phyloP scores from a whole-genome alignment of 64 coral and sea anemone genomes.

The Actinia tenebrosa region DNA sequence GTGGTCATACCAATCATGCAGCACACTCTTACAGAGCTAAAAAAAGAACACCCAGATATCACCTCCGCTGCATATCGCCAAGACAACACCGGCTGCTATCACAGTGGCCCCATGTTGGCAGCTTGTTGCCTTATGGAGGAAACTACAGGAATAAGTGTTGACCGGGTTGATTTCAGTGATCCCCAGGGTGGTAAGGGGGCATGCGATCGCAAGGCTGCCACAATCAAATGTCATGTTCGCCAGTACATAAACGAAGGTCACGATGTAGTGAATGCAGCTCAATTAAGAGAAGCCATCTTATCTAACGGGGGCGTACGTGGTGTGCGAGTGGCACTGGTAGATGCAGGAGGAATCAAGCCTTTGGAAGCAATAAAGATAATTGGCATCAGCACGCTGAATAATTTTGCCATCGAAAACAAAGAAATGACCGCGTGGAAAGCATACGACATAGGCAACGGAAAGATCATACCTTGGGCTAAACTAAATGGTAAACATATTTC shows the following conservation, averaged over 20 bases:
- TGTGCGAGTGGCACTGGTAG: constrained; percentile 2
- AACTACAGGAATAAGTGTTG: too few relatives aligned
- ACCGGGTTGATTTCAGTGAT: too few relatives aligned
- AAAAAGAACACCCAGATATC: constrained; percentile 1
- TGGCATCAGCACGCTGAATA: constrained; percentile 24
- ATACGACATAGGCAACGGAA: neutral
- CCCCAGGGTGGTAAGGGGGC: constrained; percentile 27
- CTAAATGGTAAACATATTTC: neutral
- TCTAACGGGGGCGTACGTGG: too few relatives aligned
- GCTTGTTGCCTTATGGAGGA: too few relatives aligned
- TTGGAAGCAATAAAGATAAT: neutral
- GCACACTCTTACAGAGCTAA: neutral
- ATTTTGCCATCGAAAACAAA: constrained; percentile 21
- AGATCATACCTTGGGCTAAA: neutral
- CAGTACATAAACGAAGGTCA: constrained; percentile 29
- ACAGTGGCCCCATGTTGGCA: too few relatives aligned
- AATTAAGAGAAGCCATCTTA: constrained; percentile 17
- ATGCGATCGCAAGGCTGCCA: constrained; percentile 19
- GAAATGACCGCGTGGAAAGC: constrained; percentile 21
- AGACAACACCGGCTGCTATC: constrained; percentile 49
- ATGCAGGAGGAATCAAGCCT: neutral
- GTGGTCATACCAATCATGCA: neutral
- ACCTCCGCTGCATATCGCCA: constrained; percentile 3
- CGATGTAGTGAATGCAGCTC: constrained; percentile 9
- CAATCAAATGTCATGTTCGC: constrained; percentile 23